Conservation (phyloP, 2,888 invertebrate genomes). For the Apocheima hispidaria region DNA sequence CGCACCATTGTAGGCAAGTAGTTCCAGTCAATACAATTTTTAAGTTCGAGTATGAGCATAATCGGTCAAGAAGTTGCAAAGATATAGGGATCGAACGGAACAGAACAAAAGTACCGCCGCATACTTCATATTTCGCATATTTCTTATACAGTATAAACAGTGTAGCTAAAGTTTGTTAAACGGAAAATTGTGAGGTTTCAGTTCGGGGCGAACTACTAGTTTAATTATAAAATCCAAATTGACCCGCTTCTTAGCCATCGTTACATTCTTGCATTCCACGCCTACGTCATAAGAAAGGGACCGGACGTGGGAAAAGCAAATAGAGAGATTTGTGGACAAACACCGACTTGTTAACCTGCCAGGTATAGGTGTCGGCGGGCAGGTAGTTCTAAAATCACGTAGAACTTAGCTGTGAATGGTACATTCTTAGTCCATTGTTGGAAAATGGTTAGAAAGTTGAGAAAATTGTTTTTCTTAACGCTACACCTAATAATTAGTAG, state of each 20-base stretch:
- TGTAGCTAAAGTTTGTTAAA: too few relatives aligned
- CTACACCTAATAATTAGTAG: neutral
- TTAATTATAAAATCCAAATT: neutral
- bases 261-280: slow-evolving; percentile 23
- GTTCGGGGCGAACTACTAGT: too few relatives aligned
- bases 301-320: slow-evolving; percentile 70
- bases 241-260: slow-evolving; percentile 13
- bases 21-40: too few relatives aligned
- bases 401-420: slow-evolving; percentile 7
- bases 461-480: neutral
- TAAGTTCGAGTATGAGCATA: too few relatives aligned
- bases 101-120: too few relatives aligned
- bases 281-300: slow-evolving; percentile 52
- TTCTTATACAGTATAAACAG: too few relatives aligned
- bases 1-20: too few relatives aligned
- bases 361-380: slow-evolving; percentile 28
- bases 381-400: slow-evolving; percentile 8
- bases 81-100: too few relatives aligned
- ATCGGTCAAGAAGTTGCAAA: too few relatives aligned
- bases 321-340: slow-evolving; percentile 55
- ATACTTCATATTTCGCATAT: too few relatives aligned
- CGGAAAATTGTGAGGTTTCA: too few relatives aligned
- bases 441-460: slow-evolving; percentile 8
- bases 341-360: slow-evolving; percentile 58
- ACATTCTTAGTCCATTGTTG: slow-evolving; percentile 20